Conservation (phyloP, 2,888 invertebrate genomes). For the Hermodice carunculata region DNA sequence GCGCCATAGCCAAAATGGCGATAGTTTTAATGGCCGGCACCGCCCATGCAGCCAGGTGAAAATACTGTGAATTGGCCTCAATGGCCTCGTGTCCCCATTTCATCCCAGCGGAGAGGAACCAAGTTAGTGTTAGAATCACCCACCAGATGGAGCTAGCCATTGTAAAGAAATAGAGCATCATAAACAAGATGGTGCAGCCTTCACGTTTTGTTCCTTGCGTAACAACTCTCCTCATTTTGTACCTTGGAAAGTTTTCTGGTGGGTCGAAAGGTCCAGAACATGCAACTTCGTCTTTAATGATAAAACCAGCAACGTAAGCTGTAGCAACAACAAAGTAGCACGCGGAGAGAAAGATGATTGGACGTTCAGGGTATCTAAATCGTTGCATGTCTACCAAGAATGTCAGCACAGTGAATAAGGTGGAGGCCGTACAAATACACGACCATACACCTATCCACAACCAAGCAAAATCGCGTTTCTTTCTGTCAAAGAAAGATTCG, state of each 20-base stretch:
- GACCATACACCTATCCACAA: conserved; percentile 97
- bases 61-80: conserved; percentile 96
- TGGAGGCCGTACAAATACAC: conserved; percentile 88
- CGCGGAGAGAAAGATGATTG: conserved; percentile 95
- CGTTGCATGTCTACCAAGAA: conserved; percentile 94
- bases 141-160: conserved; percentile 98
- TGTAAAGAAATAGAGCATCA: conserved; percentile 87
- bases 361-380: conserved; percentile 97
- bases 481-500: conserved; percentile 89
- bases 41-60: conserved; percentile 98
- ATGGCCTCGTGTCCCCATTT: conserved; percentile 99
- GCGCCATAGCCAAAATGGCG: conserved; percentile 93
- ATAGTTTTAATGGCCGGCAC: conserved; percentile 96
- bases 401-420: conserved; percentile 84
- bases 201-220: conserved; percentile 78
- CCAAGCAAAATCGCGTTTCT: conserved; percentile 85
- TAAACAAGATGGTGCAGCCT: conserved; percentile 91
- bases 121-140: conserved; percentile 95
- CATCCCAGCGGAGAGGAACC: conserved; percentile 95
- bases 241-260: conserved; percentile 19
- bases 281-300: conserved; percentile 69
- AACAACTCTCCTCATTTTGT: conserved; percentile 47
- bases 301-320: conserved; percentile 82
- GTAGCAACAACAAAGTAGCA: conserved; percentile 96
- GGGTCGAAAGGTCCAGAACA: conserved; percentile 59